These are phyloP conservation scores for Erethizon dorsatum DNA, from an alignment of 2,797 vertebrate genomes.

Conservation along the genomic window DNA sequence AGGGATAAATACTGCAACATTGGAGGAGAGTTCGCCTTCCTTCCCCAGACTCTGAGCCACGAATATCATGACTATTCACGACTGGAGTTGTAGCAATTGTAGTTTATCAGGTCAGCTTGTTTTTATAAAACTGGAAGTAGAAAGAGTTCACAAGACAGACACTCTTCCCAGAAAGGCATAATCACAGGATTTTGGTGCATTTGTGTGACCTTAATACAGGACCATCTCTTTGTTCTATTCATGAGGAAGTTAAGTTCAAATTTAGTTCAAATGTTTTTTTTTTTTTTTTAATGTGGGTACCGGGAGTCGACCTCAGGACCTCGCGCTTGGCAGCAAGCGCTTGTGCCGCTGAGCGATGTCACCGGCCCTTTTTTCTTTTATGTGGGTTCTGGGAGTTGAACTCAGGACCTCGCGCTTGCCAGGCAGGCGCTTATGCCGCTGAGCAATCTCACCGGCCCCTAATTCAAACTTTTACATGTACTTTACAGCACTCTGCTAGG, in stretches of 20 bases:
- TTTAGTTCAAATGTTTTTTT: neutral
- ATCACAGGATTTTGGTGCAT: neutral
- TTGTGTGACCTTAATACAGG: conserved; percentile 8
- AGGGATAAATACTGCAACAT: neutral
- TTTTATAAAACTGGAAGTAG: conserved; percentile 49
- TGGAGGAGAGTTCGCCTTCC: neutral
- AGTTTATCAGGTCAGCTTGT: conserved; percentile 38
- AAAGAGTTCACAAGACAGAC: conserved; percentile 29
- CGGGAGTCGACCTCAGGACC: too few relatives aligned
- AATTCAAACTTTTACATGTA: neutral
- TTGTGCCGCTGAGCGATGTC: too few relatives aligned
- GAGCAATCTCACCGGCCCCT: too few relatives aligned
- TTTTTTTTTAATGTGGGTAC: too few relatives aligned
- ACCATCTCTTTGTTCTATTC: conserved; percentile 26
- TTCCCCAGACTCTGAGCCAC: neutral
- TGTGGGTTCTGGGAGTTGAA: too few relatives aligned
- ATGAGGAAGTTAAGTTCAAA: conserved; percentile 44
- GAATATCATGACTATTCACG: conserved; percentile 3
- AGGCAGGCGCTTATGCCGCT: too few relatives aligned
- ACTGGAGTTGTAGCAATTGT: neutral
- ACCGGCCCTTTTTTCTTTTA: too few relatives aligned
- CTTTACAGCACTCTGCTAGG: neutral
- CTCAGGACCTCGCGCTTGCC: too few relatives aligned
- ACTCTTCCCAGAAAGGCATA: conserved; percentile 30
- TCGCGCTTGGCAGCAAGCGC: too few relatives aligned